A percentile compares a stretch with the other conserved stretches of the same genome.
phyloP scores from a whole-genome alignment of 2,888 invertebrate species.

The Phortica magna region DNA sequence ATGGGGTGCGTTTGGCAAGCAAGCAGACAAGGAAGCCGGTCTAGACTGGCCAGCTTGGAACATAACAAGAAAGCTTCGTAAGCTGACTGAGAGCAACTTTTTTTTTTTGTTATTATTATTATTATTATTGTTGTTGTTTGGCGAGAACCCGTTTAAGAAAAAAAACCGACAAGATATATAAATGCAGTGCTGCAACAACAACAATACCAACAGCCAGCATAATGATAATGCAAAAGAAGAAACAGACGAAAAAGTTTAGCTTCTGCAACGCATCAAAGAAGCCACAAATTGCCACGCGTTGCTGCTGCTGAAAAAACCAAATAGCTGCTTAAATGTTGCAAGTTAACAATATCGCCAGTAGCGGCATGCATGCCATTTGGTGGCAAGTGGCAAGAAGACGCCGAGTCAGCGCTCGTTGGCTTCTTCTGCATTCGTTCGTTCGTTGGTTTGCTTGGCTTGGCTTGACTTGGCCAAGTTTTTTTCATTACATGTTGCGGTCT shows the following conservation, averaged over 20 bases:
- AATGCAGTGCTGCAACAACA: conserved; percentile 33
- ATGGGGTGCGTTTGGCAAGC: not conserved
- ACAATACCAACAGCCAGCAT: conserved; percentile 49
- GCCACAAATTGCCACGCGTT: conserved; percentile 64
- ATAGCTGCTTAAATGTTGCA: conserved; percentile 15
- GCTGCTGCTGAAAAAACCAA: conserved; percentile 13
- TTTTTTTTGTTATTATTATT: no score
- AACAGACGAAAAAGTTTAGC: conserved; percentile 15
- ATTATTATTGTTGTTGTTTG: conserved; percentile 18
- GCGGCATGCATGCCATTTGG: not conserved
- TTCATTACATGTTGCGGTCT: conserved; percentile 12
- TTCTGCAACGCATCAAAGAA: conserved; percentile 50
- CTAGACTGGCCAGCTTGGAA: conserved; percentile 1
- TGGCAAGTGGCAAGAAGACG: conserved; percentile 23
- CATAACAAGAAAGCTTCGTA: not conserved
- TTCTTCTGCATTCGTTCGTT: not conserved
- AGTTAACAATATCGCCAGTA: conserved; percentile 35
- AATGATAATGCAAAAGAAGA: not conserved
- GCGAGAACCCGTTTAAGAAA: conserved; percentile 64
- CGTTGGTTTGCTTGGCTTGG: not conserved
- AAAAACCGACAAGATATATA: conserved; percentile 49
- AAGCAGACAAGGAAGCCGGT: not conserved
- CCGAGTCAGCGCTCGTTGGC: not conserved
- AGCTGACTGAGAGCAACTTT: not conserved
- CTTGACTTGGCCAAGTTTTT: conserved; percentile 4